Base-by-base conservation (phyloP, 2,888 invertebrate species). In the Ophion ellenae region DNA sequence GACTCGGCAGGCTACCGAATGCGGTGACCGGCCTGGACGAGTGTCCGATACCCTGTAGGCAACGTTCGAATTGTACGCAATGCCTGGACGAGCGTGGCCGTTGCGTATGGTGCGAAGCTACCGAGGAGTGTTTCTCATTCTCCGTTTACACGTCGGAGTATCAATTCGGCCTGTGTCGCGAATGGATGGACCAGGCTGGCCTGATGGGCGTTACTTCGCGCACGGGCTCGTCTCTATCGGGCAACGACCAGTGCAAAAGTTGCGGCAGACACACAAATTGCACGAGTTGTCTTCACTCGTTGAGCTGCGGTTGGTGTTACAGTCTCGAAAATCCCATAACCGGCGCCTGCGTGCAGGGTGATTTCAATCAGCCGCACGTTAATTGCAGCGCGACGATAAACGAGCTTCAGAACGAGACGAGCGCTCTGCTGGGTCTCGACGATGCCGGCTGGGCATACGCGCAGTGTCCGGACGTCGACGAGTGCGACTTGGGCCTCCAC, bases 61-160 rank as follows among this genome's bases (percentile, higher is more conserved):
- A 96, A 93, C 96, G 98, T 70, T 95, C 94, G 64, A 96, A 97
- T 91, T 98, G 98, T 93, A 96, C 97, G 24, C 96, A 96, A 78
- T 99, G 99, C 92, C 95, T 99, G 75, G 97, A 97, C 90, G 97
- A 97, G 91, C 96, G 96, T 71, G 98, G 98, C 36, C 96, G 98
- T 84, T 99, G 99, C 94, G 98, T 98, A 0, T 99, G 99, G 99
- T 99, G 99, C 93, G 98, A 98, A 92, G 97, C 98, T 36, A 97
- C 97, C 0, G 96, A 97, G 86, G 97, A 98, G 91, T 99, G 99
- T 94, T 98, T 99, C 93, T 97, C 98, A 88, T 99, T 99, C 94
- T 97, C 98, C n/a, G 98, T 98, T 1, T 99, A 99, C 94, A 98
- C 98, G 9, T 98, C 98, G 89, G 97, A 98, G 92, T 98, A 98